phyloP scores from a whole-genome alignment of 1,140 invertebrate genomes.

The Globodera rostochiensis region DNA sequence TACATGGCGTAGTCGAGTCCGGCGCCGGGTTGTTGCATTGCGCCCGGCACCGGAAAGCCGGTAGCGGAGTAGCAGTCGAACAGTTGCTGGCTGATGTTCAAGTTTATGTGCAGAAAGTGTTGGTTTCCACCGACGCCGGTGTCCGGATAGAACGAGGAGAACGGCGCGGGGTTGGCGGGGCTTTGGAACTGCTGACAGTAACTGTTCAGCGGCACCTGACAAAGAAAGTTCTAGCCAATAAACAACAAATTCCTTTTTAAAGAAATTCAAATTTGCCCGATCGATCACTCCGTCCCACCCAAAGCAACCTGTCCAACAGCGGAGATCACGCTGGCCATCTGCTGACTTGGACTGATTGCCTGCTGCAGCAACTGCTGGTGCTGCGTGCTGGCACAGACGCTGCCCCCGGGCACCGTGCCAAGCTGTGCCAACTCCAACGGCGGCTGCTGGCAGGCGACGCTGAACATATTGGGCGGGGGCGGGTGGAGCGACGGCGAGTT shows the following conservation, averaged over 20 bases:
- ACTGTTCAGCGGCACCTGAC: constrained; percentile 9
- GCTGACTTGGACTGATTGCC: constrained; percentile 7
- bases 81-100: constrained; percentile 19
- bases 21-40: background rate
- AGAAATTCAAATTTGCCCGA: background rate
- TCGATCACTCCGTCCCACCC: too few relatives aligned
- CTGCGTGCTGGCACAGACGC: background rate
- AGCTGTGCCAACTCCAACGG: constrained; percentile 10
- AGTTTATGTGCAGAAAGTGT: constrained; percentile 11
- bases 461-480: background rate
- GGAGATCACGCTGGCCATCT: constrained; percentile 39
- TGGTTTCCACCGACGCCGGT: background rate
- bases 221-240: too few relatives aligned
- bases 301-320: constrained; percentile 33
- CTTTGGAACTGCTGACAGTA: constrained; percentile 23
- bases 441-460: background rate
- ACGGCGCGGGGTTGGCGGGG: background rate
- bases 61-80: background rate
- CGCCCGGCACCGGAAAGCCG: background rate
- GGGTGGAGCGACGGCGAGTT: background rate
- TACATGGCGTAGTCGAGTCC: constrained; percentile 8
- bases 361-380: constrained; percentile 18
- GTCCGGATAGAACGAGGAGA: background rate
- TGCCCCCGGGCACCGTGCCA: background rate
- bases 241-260: background rate